phyloP scores from a whole-genome alignment of 2,797 vertebrate genomes.

The Poecilia picta region DNA sequence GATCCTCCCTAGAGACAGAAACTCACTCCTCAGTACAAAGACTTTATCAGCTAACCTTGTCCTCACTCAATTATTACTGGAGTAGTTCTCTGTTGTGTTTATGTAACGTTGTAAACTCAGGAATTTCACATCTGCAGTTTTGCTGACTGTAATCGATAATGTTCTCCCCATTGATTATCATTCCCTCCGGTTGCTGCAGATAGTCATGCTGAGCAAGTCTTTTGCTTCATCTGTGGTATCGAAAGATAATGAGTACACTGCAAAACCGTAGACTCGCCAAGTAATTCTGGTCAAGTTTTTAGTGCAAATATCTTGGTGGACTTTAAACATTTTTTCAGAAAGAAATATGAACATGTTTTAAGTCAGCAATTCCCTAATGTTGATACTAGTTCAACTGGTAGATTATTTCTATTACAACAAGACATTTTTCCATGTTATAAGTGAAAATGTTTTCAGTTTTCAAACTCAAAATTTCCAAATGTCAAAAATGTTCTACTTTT shows the following conservation, averaged over 20 bases:
- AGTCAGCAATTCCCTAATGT: no score
- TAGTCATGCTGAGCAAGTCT: slow-evolving; percentile 18
- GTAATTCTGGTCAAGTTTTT: no score
- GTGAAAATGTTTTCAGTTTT: no score
- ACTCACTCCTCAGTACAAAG: slow-evolving; percentile 40
- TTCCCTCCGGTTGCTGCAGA: slow-evolving; percentile 15
- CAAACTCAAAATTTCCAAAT: no score
- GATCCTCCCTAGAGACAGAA: slow-evolving; percentile 27
- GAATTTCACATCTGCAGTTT: slow-evolving; percentile 28
- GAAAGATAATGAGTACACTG: background rate
- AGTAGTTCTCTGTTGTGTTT: slow-evolving; percentile 30
- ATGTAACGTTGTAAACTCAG: slow-evolving; percentile 37
- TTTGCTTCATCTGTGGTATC: slow-evolving; percentile 16
- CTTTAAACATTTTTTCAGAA: no score
- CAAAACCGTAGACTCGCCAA: background rate
- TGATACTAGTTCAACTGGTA: no score
- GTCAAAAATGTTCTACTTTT: no score
- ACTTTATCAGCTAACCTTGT: slow-evolving; percentile 64
- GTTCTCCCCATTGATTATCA: slow-evolving; percentile 27
- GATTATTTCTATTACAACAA: no score
- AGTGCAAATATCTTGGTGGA: no score
- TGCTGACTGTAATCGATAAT: slow-evolving; percentile 48
- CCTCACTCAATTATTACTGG: slow-evolving; percentile 19
- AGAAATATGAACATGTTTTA: no score
- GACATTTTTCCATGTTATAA: no score